Base-by-base conservation (phyloP, 1,140 invertebrate species). In the Aleiodes sp. region DNA sequence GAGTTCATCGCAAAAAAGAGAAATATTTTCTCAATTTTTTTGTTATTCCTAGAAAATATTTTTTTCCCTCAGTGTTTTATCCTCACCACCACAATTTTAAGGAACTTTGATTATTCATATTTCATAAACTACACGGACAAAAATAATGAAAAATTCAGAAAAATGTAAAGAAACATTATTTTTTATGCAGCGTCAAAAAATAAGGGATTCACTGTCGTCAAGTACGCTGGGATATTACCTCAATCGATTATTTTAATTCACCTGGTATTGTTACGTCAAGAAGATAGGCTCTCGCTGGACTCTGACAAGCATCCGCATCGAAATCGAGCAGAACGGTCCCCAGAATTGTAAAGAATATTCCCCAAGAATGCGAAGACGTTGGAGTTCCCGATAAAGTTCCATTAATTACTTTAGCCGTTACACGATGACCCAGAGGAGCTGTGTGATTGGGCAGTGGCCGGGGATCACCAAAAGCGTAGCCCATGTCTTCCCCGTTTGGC, bases 261-360 rank as follows among this genome's bases (percentile, higher is more conserved):
- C 94, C 94, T 87, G 95, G 92, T 72, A 96, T 83, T 39, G 94
- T 96, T 12, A 98, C 93, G 79, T 98, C 97, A 8, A 98, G 88
- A 0, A 99, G 88, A 87, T 97, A 98, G 35, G 97, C 94, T 73
- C 97, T 88, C 0, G 95, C 90, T 0, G 97, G 97, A 79, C 95
- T 97, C 83, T 98, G 97, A 76, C 96, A 98, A 29, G 96, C 95
- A 81, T 98, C 96, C 0, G 96, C 96, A 82, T 97, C 95, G 83
- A 98, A 98, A 84, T 99, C 97, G 26, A 98, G 86, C 8, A 98
- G 84, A 28, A 97, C 94, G 0, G 97, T 98, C 9, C 97, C 97
- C 0, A 98, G 78, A 43, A 98, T 91, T 0, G 96, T 98, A 75
- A 99, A 95, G 75, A 97, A 89, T 31, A 98, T 91, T 2, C 94